Conservation (phyloP, 2,888 invertebrate genomes). For the Mycalesis mineus region DNA sequence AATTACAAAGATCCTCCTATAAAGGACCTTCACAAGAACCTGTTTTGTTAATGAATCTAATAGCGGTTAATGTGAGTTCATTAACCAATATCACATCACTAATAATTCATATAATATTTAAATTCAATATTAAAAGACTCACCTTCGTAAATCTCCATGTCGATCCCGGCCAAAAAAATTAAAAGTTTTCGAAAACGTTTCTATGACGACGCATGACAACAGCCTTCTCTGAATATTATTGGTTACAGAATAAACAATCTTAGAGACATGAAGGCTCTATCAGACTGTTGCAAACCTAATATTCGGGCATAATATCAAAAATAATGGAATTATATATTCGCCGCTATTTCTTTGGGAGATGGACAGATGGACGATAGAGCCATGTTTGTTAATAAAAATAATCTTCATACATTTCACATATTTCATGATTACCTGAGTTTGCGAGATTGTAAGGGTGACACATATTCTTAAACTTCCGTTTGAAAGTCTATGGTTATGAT, state of each 20-base stretch:
- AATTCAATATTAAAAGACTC: constrained; percentile 39
- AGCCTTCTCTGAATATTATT: constrained; percentile 52
- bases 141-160: constrained; percentile 73
- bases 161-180: constrained; percentile 65
- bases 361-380: too few relatives aligned
- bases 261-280: constrained; percentile 9
- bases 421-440: background rate
- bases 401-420: too few relatives aligned
- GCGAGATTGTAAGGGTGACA: background rate
- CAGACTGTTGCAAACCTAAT: background rate
- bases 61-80: background rate
- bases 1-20: background rate
- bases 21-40: constrained; percentile 38
- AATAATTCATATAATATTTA: constrained; percentile 24
- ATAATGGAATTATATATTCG: too few relatives aligned
- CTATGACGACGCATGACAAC: constrained; percentile 78
- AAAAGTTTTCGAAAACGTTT: constrained; percentile 71
- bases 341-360: too few relatives aligned
- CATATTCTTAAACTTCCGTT: background rate
- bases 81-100: constrained; percentile 15
- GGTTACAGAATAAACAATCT: constrained; percentile 31
- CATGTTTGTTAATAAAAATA: too few relatives aligned
- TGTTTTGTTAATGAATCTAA: constrained; percentile 30
- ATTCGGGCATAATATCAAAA: too few relatives aligned
- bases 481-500: background rate